These are phyloP conservation scores for Epinephelus coioides DNA, from an alignment of 2,797 vertebrate species.

Conservation along the genomic window DNA sequence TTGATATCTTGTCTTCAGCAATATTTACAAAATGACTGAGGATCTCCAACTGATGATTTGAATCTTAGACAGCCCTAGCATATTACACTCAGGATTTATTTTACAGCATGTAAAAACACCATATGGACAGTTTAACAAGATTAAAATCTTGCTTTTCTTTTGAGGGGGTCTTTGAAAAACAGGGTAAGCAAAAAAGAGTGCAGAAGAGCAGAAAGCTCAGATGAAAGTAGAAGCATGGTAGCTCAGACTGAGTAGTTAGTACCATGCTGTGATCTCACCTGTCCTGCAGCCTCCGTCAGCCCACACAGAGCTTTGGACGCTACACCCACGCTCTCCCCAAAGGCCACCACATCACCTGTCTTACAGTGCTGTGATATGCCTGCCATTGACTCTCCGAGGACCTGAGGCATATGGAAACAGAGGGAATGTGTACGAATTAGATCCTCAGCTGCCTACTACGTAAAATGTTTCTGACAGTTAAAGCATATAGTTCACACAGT, in stretches of 20 bases:
- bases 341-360: conserved; percentile 93
- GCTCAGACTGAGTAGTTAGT: conserved; percentile 15
- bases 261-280: conserved; percentile 87
- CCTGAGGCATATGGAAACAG: conserved; percentile 79
- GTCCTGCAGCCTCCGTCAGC: conserved; percentile 96
- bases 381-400: conserved; percentile 97
- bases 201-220: conserved; percentile 2
- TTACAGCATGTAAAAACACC: not conserved
- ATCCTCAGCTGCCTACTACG: conserved; percentile 16
- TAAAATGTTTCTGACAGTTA: conserved; percentile 42
- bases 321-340: conserved; percentile 96
- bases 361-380: conserved; percentile 99
- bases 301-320: conserved; percentile 98
- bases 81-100: too few species aligned
- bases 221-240: conserved; percentile 15
- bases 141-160: too few species aligned
- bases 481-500: conserved; percentile 1
- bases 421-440: conserved; percentile 25
- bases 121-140: too few species aligned
- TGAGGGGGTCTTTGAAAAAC: not conserved
- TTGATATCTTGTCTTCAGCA: too few species aligned
- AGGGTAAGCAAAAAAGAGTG: not conserved
- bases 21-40: too few species aligned
- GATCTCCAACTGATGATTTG: too few species aligned
- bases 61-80: too few species aligned